Percentiles rank a stretch among this genome's conserved stretches.
phyloP scores from a whole-genome alignment of 1,140 invertebrate genomes.

The Solenopsis fugax region DNA sequence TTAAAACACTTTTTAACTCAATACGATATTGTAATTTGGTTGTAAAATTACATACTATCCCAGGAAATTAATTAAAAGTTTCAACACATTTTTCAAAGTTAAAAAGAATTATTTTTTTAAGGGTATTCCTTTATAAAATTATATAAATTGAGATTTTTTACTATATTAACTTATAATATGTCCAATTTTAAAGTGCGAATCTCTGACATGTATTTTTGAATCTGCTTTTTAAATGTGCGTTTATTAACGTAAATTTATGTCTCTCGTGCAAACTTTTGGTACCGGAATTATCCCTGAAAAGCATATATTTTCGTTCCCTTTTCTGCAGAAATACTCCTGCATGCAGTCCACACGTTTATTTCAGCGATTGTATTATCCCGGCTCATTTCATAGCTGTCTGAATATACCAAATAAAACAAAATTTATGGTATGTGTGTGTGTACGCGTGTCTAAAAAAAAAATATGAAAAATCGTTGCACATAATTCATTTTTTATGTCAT shows the following conservation, averaged over 20 bases:
- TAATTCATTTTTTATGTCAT: constrained; percentile 32
- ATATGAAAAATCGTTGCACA: not conserved
- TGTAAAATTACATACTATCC: not conserved
- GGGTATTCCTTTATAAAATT: not conserved
- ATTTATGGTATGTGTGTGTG: not conserved
- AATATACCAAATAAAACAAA: constrained; percentile 12
- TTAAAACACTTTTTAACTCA: not conserved
- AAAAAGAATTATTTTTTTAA: not conserved
- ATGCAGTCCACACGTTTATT: constrained; percentile 26
- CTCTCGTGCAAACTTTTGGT: not conserved
- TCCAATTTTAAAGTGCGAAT: not conserved
- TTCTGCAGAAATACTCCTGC: not conserved
- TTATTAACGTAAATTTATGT: not conserved
- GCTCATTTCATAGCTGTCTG: not conserved
- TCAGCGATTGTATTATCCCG: not conserved
- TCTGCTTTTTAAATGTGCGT: not conserved
- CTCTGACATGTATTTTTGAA: not conserved
- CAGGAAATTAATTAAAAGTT: not conserved
- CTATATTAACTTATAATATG: not conserved
- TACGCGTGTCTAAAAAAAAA: not conserved
- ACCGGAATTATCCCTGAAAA: not conserved
- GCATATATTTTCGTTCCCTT: not conserved
- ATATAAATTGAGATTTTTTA: not conserved
- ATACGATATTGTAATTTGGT: not conserved
- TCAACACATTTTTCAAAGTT: not conserved